These are phyloP conservation scores for Siniperca chuatsi DNA, from an alignment of 2,113 vertebrate genomes.

Conservation along the genomic window DNA sequence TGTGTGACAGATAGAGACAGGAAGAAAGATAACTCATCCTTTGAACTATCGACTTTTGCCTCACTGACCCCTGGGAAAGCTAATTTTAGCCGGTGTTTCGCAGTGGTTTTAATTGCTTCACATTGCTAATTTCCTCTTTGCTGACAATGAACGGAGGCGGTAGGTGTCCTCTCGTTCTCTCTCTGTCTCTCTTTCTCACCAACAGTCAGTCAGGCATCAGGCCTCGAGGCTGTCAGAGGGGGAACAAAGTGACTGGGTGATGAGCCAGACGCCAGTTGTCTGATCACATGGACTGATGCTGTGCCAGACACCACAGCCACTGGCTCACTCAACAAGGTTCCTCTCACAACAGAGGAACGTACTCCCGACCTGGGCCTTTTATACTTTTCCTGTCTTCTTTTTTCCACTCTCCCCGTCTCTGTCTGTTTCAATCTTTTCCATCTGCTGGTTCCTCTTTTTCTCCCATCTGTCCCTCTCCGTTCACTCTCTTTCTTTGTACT, in stretches of 20 bases:
- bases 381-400: conserved; percentile 34
- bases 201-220: conserved; percentile 74
- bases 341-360: conserved; percentile 68
- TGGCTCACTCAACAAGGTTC: conserved; percentile 75
- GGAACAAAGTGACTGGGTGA: conserved; percentile 82
- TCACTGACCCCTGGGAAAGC: conserved; percentile 65
- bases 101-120: conserved; percentile 69
- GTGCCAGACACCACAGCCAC: conserved; percentile 76
- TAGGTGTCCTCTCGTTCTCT: conserved; percentile 46
- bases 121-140: conserved; percentile 69
- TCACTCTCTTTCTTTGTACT: conserved; percentile 43
- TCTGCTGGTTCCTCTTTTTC: conserved; percentile 40
- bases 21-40: conserved; percentile 37
- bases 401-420: neutral
- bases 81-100: conserved; percentile 70
- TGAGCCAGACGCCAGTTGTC: conserved; percentile 76
- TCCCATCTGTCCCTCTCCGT: conserved; percentile 53
- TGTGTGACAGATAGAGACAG: conserved; percentile 7
- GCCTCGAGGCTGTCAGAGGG: conserved; percentile 78
- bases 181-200: conserved; percentile 57
- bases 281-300: conserved; percentile 81
- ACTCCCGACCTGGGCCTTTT: conserved; percentile 63
- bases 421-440: conserved; percentile 59
- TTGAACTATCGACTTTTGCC: conserved; percentile 70
- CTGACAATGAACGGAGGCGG: conserved; percentile 41